These are phyloP conservation scores for Danionella dracula DNA, from an alignment of 2,797 vertebrate species.

Conservation along the genomic window DNA sequence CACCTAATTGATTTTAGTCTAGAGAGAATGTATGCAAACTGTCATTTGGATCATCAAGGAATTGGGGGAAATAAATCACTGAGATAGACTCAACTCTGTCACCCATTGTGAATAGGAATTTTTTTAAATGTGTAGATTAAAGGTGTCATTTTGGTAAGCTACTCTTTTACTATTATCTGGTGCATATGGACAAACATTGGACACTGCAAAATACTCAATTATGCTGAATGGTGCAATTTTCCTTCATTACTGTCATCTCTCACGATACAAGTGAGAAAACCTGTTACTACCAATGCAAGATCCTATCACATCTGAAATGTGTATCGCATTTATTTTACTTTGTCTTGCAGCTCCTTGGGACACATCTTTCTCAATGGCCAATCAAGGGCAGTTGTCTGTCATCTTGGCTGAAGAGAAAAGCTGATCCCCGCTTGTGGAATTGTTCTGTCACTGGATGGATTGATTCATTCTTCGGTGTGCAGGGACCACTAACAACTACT, in stretches of 20 bases:
- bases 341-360: slow-evolving; percentile 22
- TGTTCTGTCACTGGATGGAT: slow-evolving; percentile 52
- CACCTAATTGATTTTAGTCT: slow-evolving; percentile 31
- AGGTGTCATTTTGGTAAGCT: neutral
- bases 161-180: neutral
- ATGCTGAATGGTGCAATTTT: neutral
- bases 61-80: neutral
- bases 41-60: neutral
- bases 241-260: slow-evolving; percentile 12
- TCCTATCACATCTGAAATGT: slow-evolving; percentile 7
- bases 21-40: slow-evolving; percentile 22
- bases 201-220: neutral
- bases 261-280: neutral
- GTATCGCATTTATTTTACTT: slow-evolving; percentile 30
- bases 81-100: neutral
- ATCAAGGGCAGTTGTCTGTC: slow-evolving; percentile 36
- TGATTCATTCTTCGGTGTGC: slow-evolving; percentile 45
- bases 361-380: slow-evolving; percentile 31
- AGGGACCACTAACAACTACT: slow-evolving; percentile 48
- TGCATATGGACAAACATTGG: neutral
- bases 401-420: slow-evolving; percentile 31
- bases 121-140: slow-evolving; percentile 13
- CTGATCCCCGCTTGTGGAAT: slow-evolving; percentile 42
- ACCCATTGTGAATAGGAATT: neutral
- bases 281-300: neutral